Conservation (phyloP, 2,113 vertebrate species). For the Paradisaea rubra region DNA sequence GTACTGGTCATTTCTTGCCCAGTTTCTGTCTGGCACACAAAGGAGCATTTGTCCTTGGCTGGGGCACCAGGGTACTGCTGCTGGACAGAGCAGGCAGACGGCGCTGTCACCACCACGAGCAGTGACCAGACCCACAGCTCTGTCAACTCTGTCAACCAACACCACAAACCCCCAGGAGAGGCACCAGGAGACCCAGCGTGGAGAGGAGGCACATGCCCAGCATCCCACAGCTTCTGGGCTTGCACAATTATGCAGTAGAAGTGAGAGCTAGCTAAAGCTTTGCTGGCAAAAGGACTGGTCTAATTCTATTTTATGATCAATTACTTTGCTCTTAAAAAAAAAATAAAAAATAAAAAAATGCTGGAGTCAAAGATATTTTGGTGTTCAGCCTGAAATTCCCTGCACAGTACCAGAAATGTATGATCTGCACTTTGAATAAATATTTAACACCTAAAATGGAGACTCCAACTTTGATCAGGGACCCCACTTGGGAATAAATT, state of each 20-base stretch:
- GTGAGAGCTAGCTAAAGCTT: not conserved
- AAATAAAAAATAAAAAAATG: not conserved
- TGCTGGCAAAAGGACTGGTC: not conserved
- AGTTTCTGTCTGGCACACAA: not conserved
- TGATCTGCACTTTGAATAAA: slow-evolving; percentile 56
- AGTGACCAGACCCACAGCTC: not conserved
- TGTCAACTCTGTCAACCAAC: not conserved
- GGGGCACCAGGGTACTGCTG: not conserved
- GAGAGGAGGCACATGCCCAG: not conserved
- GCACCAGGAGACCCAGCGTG: accelerated
- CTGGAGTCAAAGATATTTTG: not conserved
- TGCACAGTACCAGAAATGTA: slow-evolving; percentile 1
- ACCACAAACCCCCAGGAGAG: not conserved
- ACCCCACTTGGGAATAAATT: slow-evolving; percentile 62
- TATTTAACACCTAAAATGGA: slow-evolving; percentile 54
- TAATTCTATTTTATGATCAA: not conserved
- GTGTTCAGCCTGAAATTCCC: not conserved
- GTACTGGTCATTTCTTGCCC: not conserved
- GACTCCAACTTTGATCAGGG: slow-evolving; percentile 45
- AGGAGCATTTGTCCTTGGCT: not conserved
- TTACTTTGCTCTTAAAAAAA: not conserved
- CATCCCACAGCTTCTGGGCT: not conserved
- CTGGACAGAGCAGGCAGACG: not conserved
- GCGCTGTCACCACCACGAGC: not conserved
- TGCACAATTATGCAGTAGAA: not conserved